Base-by-base conservation (phyloP, 2,797 vertebrate genomes). In the Phataginus tetradactyla region DNA sequence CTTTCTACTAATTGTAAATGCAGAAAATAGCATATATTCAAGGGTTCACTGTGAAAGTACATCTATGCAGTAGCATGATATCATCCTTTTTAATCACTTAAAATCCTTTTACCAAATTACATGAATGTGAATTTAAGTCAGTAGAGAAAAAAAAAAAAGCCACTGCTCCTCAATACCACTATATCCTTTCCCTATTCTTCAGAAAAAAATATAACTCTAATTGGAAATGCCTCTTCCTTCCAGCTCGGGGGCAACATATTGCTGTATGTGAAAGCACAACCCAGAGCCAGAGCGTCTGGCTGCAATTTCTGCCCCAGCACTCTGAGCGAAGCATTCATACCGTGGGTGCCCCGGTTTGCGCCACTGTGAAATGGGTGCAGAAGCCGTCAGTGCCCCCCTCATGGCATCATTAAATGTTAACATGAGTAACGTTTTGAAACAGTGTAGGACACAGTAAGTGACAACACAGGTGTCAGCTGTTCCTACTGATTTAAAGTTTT, bases 401-500 rank as follows among this genome's bases (percentile, higher is more conserved):
- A 77, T 2, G 68, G 3, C 12, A 6, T 77, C 81, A 32, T 59
- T 81, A 85, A 90, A n/a, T 92, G 88, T 61, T 91, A 91, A 71
- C 53, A 93, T 42, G 17, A 64, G 55, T 66, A 86, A 86, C 27
- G 57, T 51, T 95, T 80, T 78, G 68, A 95, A 88, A 81, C 53
- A 77, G 57, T 61, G 37, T 3, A 39, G 14, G 34, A 80, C 8
- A 86, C 12, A 87, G 11, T 72, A 61, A 74, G 71, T 59, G 18
- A 75, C 34, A 94, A 94, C 45, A 45, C 45, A 45, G 45, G 25
- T 81, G 8, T 80, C 55, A 90, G 66, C 6, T 53, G 71, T 53
- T 96, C 95, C 84, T 91, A 79, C 25, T 84, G 39, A 91, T 89
- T 91, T 92, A 83, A 78, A 83, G 11, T 78, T 79, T 87, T 68